Evolutionary conservation across 2,888 invertebrate species (phyloP).

Genomic region (Sisyra terminalis): DNA sequence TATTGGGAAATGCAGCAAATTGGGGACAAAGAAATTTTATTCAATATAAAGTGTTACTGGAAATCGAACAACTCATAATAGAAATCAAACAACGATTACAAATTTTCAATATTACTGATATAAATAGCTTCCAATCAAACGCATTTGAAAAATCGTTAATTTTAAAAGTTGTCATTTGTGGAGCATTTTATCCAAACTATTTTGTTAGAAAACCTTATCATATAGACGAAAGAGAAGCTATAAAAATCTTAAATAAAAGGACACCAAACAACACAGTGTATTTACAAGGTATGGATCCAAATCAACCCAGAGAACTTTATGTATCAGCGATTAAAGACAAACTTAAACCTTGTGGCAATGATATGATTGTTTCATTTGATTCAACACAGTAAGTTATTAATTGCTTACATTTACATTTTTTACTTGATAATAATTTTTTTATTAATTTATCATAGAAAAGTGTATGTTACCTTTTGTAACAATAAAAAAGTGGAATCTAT

Average conservation of each 20-base stretch:
- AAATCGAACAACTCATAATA: constrained; percentile 50
- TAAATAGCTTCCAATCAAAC: constrained; percentile 25
- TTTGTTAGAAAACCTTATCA: constrained; percentile 43
- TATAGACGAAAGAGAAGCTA: constrained; percentile 45
- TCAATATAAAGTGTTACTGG: constrained; percentile 52
- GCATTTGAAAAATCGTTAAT: constrained; percentile 38
- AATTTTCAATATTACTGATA: constrained; percentile 37
- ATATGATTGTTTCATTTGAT: constrained; percentile 32
- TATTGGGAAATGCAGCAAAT: constrained; percentile 16
- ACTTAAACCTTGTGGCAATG: constrained; percentile 32
- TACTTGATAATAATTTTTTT: constrained; percentile 16
- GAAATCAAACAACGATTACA: constrained; percentile 51
- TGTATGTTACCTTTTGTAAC: constrained; percentile 48
- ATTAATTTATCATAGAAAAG: constrained; percentile 34
- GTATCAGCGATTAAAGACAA: constrained; percentile 41
- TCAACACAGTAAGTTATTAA: constrained; percentile 28
- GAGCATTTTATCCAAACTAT: constrained; percentile 89
- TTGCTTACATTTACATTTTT: constrained; percentile 15
- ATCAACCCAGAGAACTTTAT: constrained; percentile 57
- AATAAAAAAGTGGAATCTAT: constrained; percentile 19
- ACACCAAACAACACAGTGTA: constrained; percentile 66
- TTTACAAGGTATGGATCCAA: constrained; percentile 30
- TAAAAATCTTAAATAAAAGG: constrained; percentile 47
- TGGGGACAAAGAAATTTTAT: constrained; percentile 60
- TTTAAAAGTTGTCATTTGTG: constrained; percentile 61